phyloP scores from a whole-genome alignment of 2,113 vertebrate genomes.

The Scomber scombrus region DNA sequence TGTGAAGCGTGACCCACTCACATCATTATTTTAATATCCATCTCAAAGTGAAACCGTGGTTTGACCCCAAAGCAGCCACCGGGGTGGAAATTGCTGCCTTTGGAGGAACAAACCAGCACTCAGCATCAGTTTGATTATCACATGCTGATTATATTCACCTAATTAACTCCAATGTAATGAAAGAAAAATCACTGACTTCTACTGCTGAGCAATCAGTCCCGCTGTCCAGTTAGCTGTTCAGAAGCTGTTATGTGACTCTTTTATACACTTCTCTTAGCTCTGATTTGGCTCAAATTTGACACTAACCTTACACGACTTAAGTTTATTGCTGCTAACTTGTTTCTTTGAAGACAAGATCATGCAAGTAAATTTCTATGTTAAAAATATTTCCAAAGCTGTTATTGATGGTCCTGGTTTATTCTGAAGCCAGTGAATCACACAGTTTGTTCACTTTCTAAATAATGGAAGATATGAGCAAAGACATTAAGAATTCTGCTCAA shows the following conservation, averaged over 20 bases:
- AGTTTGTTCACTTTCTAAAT: slow-evolving; percentile 42
- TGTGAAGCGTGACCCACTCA: slow-evolving; percentile 68
- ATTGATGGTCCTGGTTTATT: slow-evolving; percentile 4
- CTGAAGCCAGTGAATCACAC: not conserved
- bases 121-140: slow-evolving; percentile 71
- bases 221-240: slow-evolving; percentile 34
- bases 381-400: slow-evolving; percentile 7
- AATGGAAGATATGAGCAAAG: slow-evolving; percentile 42
- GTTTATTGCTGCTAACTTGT: not conserved
- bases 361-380: slow-evolving; percentile 1
- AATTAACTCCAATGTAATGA: slow-evolving; percentile 76
- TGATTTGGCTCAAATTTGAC: not conserved
- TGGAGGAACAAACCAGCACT: slow-evolving; percentile 66
- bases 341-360: slow-evolving; percentile 18
- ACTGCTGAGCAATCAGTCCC: slow-evolving; percentile 27
- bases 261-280: slow-evolving; percentile 3
- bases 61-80: slow-evolving; percentile 65
- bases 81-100: slow-evolving; percentile 67
- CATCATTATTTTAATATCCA: slow-evolving; percentile 78
- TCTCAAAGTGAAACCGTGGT: slow-evolving; percentile 68
- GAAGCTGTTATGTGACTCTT: slow-evolving; percentile 29
- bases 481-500: slow-evolving; percentile 47
- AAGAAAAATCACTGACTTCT: slow-evolving; percentile 16
- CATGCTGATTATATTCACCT: slow-evolving; percentile 71
- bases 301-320: not conserved